Conservation (phyloP, 2,797 vertebrate genomes). For the Platalea minor region DNA sequence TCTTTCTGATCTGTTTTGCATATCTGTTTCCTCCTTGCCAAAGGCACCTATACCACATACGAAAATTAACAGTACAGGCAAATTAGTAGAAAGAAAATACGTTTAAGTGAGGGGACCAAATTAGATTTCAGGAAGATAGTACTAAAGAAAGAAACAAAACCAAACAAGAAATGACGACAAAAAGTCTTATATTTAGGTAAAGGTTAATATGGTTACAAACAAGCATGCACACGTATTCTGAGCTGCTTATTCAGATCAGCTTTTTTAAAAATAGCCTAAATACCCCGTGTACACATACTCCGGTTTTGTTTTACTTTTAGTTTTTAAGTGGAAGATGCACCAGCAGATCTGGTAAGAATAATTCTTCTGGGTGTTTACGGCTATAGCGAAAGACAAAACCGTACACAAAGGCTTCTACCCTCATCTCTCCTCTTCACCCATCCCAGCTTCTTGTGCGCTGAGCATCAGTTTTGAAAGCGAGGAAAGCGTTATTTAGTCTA, state of each 20-base stretch:
- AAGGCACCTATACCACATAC: not conserved
- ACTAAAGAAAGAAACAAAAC: not conserved
- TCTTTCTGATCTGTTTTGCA: not conserved
- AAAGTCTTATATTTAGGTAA: not conserved
- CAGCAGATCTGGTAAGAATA: not conserved
- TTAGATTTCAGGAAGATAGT: not conserved
- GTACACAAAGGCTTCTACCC: not conserved
- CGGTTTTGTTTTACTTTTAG: not conserved
- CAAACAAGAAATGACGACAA: not conserved
- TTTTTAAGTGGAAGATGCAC: not conserved
- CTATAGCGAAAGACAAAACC: not conserved
- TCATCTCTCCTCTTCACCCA: not conserved
- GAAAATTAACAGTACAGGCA: not conserved
- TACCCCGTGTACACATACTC: rapidly evolving
- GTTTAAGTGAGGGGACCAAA: not conserved
- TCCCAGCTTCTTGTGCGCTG: not conserved
- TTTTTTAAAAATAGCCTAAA: not conserved
- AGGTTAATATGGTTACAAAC: not conserved
- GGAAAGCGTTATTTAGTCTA: not conserved
- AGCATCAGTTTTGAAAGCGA: not conserved
- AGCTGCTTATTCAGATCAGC: not conserved
- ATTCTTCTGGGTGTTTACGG: not conserved
- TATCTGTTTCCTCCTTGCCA: not conserved
- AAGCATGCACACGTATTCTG: rapidly evolving
- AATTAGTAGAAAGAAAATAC: not conserved